Percentiles rank a stretch among this genome's conserved stretches.
Evolutionary conservation across 2,797 vertebrate species (phyloP).

Genomic region (Lemur catta): DNA sequence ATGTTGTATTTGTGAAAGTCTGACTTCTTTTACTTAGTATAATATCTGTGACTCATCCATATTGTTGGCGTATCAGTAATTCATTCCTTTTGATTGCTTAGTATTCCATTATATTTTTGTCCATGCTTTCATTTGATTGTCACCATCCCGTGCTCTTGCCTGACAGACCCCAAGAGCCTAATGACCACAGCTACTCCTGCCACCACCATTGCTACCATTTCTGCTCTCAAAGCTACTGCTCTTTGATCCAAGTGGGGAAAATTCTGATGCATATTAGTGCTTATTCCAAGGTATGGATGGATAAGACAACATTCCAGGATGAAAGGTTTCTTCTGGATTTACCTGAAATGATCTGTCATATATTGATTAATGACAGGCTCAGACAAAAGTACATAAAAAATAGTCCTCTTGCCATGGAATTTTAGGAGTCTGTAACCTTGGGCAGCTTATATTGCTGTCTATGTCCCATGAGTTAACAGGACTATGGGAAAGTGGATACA

Average conservation of each 20-base stretch:
- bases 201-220: background rate
- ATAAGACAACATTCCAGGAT: background rate
- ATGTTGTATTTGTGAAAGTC: background rate
- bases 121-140: background rate
- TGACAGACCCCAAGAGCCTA: background rate
- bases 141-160: background rate
- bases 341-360: background rate
- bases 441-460: background rate
- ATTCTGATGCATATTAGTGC: background rate
- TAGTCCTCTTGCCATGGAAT: background rate
- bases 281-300: background rate
- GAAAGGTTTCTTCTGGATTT: background rate
- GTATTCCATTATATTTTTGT: background rate
- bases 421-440: background rate
- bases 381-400: background rate
- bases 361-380: background rate
- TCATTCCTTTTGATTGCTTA: background rate
- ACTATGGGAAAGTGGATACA: background rate
- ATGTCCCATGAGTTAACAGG: slow-evolving; percentile 81
- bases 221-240: background rate
- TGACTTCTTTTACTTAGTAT: background rate
- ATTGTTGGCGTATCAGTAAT: too few species aligned
- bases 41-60: background rate
- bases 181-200: background rate
- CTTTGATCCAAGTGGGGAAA: background rate